Evolutionary conservation across 2,113 vertebrate species (phyloP).

Genomic region (Benthochromis sp.): DNA sequence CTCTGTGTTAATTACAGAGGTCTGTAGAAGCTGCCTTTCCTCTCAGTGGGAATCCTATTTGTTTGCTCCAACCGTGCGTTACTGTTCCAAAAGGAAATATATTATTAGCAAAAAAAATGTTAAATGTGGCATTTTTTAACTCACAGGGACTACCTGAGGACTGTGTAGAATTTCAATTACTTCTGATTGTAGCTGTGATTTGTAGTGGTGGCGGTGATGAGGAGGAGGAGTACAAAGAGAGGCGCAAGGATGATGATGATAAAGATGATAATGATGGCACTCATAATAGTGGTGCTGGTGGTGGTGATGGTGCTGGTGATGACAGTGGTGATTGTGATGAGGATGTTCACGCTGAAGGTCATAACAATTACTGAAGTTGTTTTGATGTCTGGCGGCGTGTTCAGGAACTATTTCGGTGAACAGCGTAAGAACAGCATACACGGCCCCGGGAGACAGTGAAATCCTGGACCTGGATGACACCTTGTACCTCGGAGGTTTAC

Average conservation of each 20-base stretch:
- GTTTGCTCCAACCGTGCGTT: neutral
- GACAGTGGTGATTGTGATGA: conserved; percentile 12
- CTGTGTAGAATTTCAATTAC: neutral
- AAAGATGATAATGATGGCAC: neutral
- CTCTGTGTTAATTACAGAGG: neutral
- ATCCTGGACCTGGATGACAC: conserved; percentile 96
- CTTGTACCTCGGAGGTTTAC: conserved; percentile 91
- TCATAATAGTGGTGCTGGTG: neutral
- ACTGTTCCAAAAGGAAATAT: conserved; percentile 7
- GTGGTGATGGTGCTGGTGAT: neutral
- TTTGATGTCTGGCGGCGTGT: neutral
- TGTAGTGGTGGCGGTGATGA: neutral
- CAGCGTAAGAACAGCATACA: conserved; percentile 89
- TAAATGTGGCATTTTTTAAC: neutral
- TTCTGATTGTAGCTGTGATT: conserved; percentile 8
- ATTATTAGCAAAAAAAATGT: neutral
- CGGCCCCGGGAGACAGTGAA: conserved; percentile 96
- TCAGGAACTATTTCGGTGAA: conserved; percentile 97
- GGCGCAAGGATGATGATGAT: neutral
- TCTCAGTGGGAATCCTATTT: conserved; percentile 3
- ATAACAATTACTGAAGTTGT: neutral
- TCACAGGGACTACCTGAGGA: neutral
- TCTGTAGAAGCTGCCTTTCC: neutral
- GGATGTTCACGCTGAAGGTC: conserved; percentile 13
- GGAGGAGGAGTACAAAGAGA: neutral